A percentile compares a stretch with the other conserved stretches of the same genome.
These are phyloP conservation scores for Venustaconcha ellipsiformis DNA, from an alignment of 1,140 invertebrate genomes.

Conservation along the genomic window DNA sequence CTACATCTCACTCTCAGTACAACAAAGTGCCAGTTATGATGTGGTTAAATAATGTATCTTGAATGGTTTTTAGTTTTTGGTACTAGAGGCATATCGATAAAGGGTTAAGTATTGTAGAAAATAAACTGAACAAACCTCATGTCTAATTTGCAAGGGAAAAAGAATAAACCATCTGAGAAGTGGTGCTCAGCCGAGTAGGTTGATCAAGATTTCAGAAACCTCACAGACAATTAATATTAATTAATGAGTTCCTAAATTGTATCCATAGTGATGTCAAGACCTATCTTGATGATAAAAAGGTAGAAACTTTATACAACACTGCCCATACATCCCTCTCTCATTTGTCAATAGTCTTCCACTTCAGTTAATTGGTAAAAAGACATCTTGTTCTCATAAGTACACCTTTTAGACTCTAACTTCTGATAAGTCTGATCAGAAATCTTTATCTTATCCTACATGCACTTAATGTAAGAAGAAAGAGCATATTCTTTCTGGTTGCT, in stretches of 20 bases:
- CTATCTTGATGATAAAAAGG: conserved; percentile 30
- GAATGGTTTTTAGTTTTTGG: conserved; percentile 42
- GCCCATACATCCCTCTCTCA: conserved; percentile 16
- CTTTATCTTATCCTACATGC: not conserved
- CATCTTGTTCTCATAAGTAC: not conserved
- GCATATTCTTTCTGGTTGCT: too few relatives aligned
- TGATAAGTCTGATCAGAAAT: not conserved
- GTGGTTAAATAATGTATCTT: conserved; percentile 31
- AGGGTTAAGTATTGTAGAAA: conserved; percentile 32
- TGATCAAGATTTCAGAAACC: conserved; percentile 30
- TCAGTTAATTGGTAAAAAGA: not conserved
- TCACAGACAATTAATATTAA: conserved; percentile 31
- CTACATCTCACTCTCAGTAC: conserved; percentile 18
- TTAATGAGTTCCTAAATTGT: conserved; percentile 42
- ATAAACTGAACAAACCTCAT: conserved; percentile 30
- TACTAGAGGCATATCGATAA: conserved; percentile 44
- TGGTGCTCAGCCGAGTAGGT: conserved; percentile 32
- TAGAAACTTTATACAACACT: conserved; percentile 19
- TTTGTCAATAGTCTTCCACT: not conserved
- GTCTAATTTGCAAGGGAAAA: conserved; percentile 37
- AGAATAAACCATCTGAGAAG: conserved; percentile 32
- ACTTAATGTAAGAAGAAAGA: not conserved
- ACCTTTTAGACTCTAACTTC: not conserved
- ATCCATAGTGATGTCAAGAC: conserved; percentile 23
- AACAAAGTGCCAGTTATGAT: conserved; percentile 31